Base-by-base conservation (phyloP, 2,797 vertebrate genomes). In the Lagocephalus sceleratus region DNA sequence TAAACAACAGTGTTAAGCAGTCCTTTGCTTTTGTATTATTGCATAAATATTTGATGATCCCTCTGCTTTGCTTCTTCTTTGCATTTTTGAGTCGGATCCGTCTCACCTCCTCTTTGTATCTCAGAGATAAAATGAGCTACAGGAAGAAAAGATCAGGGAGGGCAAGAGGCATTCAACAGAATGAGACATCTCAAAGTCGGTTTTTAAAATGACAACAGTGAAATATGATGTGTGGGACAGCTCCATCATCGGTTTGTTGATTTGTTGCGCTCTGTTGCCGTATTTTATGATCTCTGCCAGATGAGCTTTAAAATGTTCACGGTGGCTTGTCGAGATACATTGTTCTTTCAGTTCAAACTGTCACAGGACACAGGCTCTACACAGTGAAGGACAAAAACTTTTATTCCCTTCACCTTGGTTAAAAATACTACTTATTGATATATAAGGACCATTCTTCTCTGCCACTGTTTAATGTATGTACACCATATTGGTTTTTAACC, bases 101-200 rank as follows among this genome's bases (percentile, higher is more conserved):
- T 35, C 14, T 12, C 5, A 35, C 32, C 10, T 25, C 7, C 25
- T 17, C 22, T n/a, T 29, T 25, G 9, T 9, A 19, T 29, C 46
- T 26, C 8, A 29, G 6, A 3, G 8, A 12, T 14, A 49, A 12
- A 49, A 11, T 19, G 5, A 29, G 16, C 16, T n/a, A n/a, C 14
- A 7, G 16, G 38, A 15, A 12, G 17, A 17, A 48, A 17, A 48
- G 25, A 32, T 5, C 9, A 48, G n/a, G 11, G 5, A 10, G 12
- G n/a, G 17, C 47, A 48, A 14, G 9, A 29, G 26, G n/a, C 25
- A 48, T 48, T 48, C 11, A 48, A 5, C 47, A 48, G 19, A 48
- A 48, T 32, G 47, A 48, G 47, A 32, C n/a, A 20, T 20, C 25
- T 32, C 11, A 19, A 17, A 48, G n/a, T 17, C 5, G 17, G 6